Evolutionary conservation across 2,888 invertebrate species (phyloP).

Genomic region (Drosophila infuscata): DNA sequence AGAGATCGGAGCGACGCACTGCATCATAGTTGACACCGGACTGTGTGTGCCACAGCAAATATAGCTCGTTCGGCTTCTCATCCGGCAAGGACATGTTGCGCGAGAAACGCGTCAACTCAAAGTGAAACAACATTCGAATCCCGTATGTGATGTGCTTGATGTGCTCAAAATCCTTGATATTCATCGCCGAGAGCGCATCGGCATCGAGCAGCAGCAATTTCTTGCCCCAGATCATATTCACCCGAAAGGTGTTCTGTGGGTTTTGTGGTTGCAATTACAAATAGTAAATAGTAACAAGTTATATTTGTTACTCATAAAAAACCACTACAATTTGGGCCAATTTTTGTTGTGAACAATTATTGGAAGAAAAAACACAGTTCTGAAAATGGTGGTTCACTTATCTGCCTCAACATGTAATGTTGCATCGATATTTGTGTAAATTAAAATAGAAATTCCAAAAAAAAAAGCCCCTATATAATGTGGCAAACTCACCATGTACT

Average conservation of each 20-base stretch:
- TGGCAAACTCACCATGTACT: slow-evolving; percentile 86
- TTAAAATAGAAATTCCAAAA: not conserved
- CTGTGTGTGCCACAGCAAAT: slow-evolving; percentile 86
- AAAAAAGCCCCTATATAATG: not conserved
- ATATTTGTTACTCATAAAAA: no score
- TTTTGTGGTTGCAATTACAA: not conserved
- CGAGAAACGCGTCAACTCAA: slow-evolving; percentile 83
- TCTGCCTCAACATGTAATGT: not conserved
- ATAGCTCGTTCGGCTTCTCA: slow-evolving; percentile 85
- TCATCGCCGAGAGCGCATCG: slow-evolving; percentile 85
- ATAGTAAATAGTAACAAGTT: not conserved
- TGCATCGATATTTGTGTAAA: not conserved
- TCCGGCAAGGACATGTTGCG: slow-evolving; percentile 57
- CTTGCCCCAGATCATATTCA: slow-evolving; percentile 85
- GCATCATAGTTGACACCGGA: slow-evolving; percentile 86
- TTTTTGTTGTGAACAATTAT: not conserved
- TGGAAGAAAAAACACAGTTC: not conserved
- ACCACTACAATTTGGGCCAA: no score
- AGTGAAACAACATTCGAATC: slow-evolving; percentile 85
- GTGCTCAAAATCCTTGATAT: slow-evolving; percentile 86
- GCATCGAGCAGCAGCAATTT: slow-evolving; percentile 86
- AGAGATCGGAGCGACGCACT: slow-evolving; percentile 85
- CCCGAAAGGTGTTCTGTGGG: slow-evolving; percentile 84
- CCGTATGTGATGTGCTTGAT: slow-evolving; percentile 82
- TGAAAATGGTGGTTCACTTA: not conserved